Base-by-base conservation (phyloP, 2,113 vertebrate genomes). In the Catharus minimus region DNA sequence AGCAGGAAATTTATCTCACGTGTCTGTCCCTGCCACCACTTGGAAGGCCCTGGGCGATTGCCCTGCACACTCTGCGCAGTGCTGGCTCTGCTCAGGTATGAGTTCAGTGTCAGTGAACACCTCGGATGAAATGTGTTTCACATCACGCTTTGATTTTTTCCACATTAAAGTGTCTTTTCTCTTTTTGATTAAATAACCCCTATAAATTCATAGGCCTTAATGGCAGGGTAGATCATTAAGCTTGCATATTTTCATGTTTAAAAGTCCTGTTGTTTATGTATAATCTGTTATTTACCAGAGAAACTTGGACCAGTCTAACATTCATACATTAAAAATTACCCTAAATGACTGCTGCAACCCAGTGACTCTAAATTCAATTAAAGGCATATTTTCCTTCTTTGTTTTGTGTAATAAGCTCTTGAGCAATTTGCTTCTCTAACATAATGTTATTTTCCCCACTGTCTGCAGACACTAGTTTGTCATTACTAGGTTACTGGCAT, bases 301-400 rank as follows among this genome's bases (percentile, higher is more conserved):
- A 43, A 96, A 86, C 66, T 86, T 93, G 81, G 73, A 93, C 61
- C 50, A 75, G 32, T 79, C 69, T 72, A 84, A 75, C 58, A 44
- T 79, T 92, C 66, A 84, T 94, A 86, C 53, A 94, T 89, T 87
- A 90, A 95, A 94, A 94, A 92, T 73, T 95, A 85, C 58, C 46
- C 62, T 79, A 95, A 94, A 95, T 73, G 67, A 53, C 73, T 80
- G 49, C 73, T 88, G 69, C 80, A 95, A 81, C 17, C 5, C 66
- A 95, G 46, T 78, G 47, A 75, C 52, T 93, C 28, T 64, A 88
- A 94, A 92, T 86, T 93, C 58, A 91, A 78, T 93, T 92, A 90
- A 94, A 90, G 69, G 15, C 65, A 86, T 82, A 83, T 55, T 92
- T 93, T 94, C 62, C 61, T 88, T 68, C 55, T 88, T 88, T 76